A percentile compares a stretch with the other conserved stretches of the same genome.
Conservation (phyloP, 2,113 vertebrate genomes). For the Calyptomena viridis region DNA sequence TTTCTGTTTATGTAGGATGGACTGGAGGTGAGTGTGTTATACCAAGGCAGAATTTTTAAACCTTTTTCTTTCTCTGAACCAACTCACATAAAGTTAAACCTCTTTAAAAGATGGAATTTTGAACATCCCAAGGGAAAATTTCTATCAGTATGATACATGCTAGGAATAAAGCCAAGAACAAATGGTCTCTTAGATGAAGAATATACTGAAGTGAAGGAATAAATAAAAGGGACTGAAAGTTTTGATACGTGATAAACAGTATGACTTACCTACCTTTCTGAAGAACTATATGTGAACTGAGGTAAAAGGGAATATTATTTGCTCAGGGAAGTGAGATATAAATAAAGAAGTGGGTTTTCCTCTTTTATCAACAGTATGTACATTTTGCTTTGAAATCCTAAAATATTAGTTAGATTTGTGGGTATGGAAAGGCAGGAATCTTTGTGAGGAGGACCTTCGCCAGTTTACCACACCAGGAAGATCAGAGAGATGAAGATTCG, state of each 20-base stretch:
- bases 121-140: neutral
- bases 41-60: neutral
- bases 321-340: neutral
- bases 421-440: neutral
- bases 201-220: neutral
- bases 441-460: neutral
- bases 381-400: neutral
- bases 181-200: neutral
- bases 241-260: neutral
- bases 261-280: neutral
- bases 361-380: neutral
- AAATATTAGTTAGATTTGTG: neutral
- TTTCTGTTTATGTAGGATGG: neutral
- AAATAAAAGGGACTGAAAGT: neutral
- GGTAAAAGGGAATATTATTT: neutral
- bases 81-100: neutral
- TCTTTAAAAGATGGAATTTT: neutral
- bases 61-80: neutral
- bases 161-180: neutral
- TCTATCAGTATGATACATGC: neutral
- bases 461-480: neutral
- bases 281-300: neutral
- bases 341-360: neutral
- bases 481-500: neutral
- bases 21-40: neutral